phyloP scores from a whole-genome alignment of 2,797 vertebrate species.

The Buphagus erythrorhynchus region DNA sequence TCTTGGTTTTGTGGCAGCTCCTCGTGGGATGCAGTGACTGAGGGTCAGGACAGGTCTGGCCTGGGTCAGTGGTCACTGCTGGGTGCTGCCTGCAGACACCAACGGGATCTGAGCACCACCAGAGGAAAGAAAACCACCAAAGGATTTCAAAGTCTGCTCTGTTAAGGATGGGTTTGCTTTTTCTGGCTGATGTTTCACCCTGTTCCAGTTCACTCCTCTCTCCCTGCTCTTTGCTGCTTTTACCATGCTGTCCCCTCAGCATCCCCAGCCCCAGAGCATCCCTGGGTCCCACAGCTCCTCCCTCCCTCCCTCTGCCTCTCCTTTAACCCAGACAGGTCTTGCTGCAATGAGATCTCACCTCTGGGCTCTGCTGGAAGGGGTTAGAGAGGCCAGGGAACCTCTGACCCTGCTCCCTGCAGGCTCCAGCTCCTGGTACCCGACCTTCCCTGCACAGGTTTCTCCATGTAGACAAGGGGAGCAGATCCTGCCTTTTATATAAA shows the following conservation, averaged over 20 bases:
- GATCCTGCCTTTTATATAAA: background rate
- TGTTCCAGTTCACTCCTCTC: background rate
- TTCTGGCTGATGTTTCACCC: fast-evolving
- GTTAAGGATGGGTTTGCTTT: background rate
- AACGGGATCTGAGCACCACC: background rate
- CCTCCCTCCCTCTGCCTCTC: background rate
- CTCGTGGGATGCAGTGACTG: fast-evolving
- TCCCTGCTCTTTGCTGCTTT: background rate
- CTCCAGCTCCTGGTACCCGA: fast-evolving
- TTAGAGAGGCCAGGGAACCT: background rate
- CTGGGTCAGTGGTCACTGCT: fast-evolving
- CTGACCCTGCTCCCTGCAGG: background rate
- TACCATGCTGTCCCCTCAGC: fast-evolving
- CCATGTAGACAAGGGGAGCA: background rate
- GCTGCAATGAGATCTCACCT: background rate
- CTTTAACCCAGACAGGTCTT: fast-evolving
- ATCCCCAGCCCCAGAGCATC: background rate
- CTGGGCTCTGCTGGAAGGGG: background rate
- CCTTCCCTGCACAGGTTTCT: background rate
- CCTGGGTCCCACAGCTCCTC: fast-evolving
- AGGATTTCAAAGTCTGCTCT: background rate
- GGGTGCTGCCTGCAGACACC: background rate
- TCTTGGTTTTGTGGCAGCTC: background rate
- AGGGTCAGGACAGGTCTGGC: background rate
- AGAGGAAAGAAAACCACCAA: background rate